These are phyloP conservation scores for Acronicta alni DNA, from an alignment of 2,888 invertebrate species.

Conservation along the genomic window DNA sequence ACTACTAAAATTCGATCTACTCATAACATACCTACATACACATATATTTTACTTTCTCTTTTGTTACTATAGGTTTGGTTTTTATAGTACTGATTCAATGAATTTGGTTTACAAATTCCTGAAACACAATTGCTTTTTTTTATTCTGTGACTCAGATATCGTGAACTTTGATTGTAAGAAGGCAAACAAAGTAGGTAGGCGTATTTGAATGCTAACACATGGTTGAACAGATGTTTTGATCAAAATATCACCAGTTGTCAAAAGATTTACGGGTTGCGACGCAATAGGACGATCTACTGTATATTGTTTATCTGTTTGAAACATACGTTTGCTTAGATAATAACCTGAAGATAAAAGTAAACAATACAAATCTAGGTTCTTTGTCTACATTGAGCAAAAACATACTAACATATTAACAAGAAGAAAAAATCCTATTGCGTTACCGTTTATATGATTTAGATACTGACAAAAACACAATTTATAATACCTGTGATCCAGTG, in stretches of 20 bases:
- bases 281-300: conserved; percentile 2
- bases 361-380: no score
- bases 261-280: conserved; percentile 9
- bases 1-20: no score
- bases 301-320: neutral
- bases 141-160: conserved; percentile 25
- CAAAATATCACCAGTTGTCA: conserved; percentile 6
- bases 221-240: conserved; percentile 23
- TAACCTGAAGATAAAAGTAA: no score
- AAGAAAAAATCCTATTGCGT: no score
- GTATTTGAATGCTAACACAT: conserved; percentile 9
- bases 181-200: conserved; percentile 11
- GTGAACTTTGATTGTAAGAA: conserved; percentile 19
- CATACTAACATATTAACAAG: no score
- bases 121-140: conserved; percentile 9
- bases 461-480: no score
- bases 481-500: no score
- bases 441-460: no score
- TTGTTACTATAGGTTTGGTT: neutral
- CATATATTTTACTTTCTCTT: neutral
- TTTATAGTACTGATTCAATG: neutral
- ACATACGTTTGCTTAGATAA: no score
- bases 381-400: no score
- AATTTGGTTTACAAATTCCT: conserved; percentile 29
- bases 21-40: no score